These are phyloP conservation scores for Cirrhinus mrigala DNA, from an alignment of 2,797 vertebrate species.

Conservation along the genomic window DNA sequence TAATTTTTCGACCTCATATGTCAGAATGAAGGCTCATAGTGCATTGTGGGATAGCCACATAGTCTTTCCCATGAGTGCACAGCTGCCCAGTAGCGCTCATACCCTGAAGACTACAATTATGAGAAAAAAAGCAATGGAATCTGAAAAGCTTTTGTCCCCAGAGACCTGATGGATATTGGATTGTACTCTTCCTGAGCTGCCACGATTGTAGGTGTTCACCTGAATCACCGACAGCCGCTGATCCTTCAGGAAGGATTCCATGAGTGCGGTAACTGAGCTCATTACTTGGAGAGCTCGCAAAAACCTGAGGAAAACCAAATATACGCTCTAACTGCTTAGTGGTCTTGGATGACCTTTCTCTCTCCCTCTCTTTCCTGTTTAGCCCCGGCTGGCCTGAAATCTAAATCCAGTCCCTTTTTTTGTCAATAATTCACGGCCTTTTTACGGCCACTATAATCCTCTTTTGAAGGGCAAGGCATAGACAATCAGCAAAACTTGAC, in stretches of 20 bases:
- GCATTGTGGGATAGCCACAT: conserved; percentile 1
- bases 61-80: conserved; percentile 16
- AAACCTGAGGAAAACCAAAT: background rate
- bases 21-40: background rate
- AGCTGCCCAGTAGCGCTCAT: background rate
- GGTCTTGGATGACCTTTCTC: conserved; percentile 33
- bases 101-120: conserved; percentile 11
- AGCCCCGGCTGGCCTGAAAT: conserved; percentile 55
- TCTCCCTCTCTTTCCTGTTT: conserved; percentile 6
- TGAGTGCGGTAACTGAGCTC: conserved; percentile 29
- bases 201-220: conserved; percentile 18
- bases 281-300: background rate
- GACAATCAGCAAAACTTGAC: conserved; percentile 54
- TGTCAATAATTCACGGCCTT: conserved; percentile 74
- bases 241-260: conserved; percentile 25
- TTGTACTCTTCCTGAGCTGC: conserved; percentile 5
- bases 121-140: conserved; percentile 8
- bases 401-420: conserved; percentile 70
- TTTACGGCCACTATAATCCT: conserved; percentile 73
- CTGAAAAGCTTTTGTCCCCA: conserved; percentile 29
- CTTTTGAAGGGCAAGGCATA: conserved; percentile 60
- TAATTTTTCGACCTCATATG: background rate
- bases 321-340: background rate
- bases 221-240: conserved; percentile 21
- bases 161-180: conserved; percentile 30